A percentile compares a stretch with the other conserved stretches of the same genome.
phyloP scores from a whole-genome alignment of 1,140 invertebrate genomes.

The Drosophila ironensis region DNA sequence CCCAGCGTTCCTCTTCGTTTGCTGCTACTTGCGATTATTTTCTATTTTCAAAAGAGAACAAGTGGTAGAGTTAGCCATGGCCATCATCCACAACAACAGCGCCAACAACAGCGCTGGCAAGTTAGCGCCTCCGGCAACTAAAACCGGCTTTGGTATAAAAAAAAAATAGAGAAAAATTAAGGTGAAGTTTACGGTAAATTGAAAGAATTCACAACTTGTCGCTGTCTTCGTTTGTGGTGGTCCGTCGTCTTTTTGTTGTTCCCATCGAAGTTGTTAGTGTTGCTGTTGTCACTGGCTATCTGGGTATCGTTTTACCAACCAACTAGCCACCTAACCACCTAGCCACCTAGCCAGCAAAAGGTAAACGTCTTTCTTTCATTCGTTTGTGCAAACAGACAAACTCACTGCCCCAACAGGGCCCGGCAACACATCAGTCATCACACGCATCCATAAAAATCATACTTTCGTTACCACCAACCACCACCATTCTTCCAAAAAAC shows the following conservation, averaged over 20 bases:
- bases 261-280: slow-evolving; percentile 1
- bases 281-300: neutral
- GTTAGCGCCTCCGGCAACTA: slow-evolving; percentile 49
- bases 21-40: slow-evolving; percentile 23
- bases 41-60: slow-evolving; percentile 41
- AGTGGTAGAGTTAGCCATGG: slow-evolving; percentile 50
- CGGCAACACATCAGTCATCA: slow-evolving; percentile 50
- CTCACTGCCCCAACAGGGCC: neutral
- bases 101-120: slow-evolving; percentile 38
- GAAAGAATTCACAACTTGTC: slow-evolving; percentile 74
- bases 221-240: slow-evolving; percentile 34
- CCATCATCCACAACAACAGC: neutral
- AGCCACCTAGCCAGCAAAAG: too few relatives aligned
- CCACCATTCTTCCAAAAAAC: slow-evolving; percentile 22
- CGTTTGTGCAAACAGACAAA: slow-evolving; percentile 36
- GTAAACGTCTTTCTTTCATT: slow-evolving; percentile 54
- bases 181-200: slow-evolving; percentile 82
- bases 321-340: too few relatives aligned
- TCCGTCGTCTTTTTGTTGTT: slow-evolving; percentile 9
- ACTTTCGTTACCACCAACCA: slow-evolving; percentile 47
- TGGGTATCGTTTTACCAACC: slow-evolving; percentile 16
- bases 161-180: slow-evolving; percentile 72
- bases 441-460: slow-evolving; percentile 30
- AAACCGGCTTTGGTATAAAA: slow-evolving; percentile 53
- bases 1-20: slow-evolving; percentile 32